Conservation (phyloP, 2,113 vertebrate genomes). For the Corythaeola cristata region DNA sequence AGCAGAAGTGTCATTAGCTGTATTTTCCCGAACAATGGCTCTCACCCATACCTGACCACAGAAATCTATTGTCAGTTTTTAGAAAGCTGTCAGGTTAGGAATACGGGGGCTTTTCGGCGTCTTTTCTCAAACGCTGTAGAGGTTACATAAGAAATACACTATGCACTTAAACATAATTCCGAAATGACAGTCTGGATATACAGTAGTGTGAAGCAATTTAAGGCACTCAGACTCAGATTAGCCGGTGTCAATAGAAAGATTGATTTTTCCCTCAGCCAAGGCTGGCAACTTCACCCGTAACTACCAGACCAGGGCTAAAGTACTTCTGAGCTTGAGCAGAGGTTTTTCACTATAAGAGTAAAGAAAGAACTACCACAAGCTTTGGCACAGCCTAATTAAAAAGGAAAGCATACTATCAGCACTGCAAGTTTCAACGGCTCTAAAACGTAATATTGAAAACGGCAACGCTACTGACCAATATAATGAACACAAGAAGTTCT, state of each 20-base stretch:
- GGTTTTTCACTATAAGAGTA: background rate
- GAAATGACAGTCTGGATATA: background rate
- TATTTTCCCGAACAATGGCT: background rate
- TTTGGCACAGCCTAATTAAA: background rate
- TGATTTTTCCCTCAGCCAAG: background rate
- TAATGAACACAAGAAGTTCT: background rate
- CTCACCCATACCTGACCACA: background rate
- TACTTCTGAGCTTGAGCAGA: background rate
- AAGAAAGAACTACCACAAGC: background rate
- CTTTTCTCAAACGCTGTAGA: background rate
- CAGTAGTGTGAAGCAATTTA: background rate
- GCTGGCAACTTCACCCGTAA: background rate
- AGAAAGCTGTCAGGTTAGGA: slow-evolving; percentile 3
- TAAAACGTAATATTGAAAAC: background rate
- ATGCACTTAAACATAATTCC: background rate
- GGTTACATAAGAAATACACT: slow-evolving; percentile 2
- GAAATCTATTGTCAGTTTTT: background rate
- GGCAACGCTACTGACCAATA: background rate
- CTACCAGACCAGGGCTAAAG: background rate
- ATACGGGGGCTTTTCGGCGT: background rate
- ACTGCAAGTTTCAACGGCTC: background rate
- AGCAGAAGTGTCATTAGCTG: background rate
- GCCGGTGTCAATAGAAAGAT: background rate
- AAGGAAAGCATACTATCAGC: background rate
- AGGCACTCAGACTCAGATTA: background rate